Evolutionary conservation across 2,797 vertebrate genomes (phyloP).

Genomic region (Sebastes itinus): DNA sequence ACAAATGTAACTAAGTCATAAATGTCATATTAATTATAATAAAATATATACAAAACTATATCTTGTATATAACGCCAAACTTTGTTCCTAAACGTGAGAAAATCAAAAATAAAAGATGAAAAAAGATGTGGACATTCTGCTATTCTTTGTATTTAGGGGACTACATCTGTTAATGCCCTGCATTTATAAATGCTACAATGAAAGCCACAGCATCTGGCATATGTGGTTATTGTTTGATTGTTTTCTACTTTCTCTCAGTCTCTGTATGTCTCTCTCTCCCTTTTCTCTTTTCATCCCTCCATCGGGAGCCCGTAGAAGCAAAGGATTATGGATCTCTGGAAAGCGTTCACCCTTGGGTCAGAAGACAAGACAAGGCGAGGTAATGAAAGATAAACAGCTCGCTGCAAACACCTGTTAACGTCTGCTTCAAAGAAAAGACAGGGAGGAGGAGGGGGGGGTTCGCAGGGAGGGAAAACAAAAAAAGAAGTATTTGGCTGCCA

Average conservation of each 20-base stretch:
- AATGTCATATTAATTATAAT: slow-evolving; percentile 2
- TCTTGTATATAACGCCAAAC: slow-evolving; percentile 15
- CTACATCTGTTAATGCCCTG: slow-evolving; percentile 58
- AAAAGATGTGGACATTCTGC: slow-evolving; percentile 8
- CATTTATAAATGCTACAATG: slow-evolving; percentile 72
- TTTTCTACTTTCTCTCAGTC: slow-evolving; percentile 74
- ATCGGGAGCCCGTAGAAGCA: slow-evolving; percentile 79
- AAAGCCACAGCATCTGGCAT: slow-evolving; percentile 78
- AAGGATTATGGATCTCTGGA: slow-evolving; percentile 83
- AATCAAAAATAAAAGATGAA: slow-evolving; percentile 39
- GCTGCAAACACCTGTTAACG: slow-evolving; percentile 88
- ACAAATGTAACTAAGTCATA: not conserved
- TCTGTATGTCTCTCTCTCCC: slow-evolving; percentile 69
- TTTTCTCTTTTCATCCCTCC: slow-evolving; percentile 78
- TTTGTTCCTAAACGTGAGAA: slow-evolving; percentile 9
- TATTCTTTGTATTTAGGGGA: slow-evolving; percentile 44
- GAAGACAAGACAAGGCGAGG: slow-evolving; percentile 83
- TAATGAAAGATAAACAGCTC: slow-evolving; percentile 86
- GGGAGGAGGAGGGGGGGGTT: slow-evolving; percentile 62
- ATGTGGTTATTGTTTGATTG: slow-evolving; percentile 80
- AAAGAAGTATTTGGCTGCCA: slow-evolving; percentile 86
- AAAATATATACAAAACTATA: not conserved
- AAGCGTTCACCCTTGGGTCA: slow-evolving; percentile 84
- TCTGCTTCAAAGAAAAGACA: slow-evolving; percentile 85
- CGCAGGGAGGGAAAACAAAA: slow-evolving; percentile 77